Evolutionary conservation across 2,888 invertebrate species (phyloP), one percentile per base, ranked within the genome.

Genomic region (Scaptomyza flava): DNA sequence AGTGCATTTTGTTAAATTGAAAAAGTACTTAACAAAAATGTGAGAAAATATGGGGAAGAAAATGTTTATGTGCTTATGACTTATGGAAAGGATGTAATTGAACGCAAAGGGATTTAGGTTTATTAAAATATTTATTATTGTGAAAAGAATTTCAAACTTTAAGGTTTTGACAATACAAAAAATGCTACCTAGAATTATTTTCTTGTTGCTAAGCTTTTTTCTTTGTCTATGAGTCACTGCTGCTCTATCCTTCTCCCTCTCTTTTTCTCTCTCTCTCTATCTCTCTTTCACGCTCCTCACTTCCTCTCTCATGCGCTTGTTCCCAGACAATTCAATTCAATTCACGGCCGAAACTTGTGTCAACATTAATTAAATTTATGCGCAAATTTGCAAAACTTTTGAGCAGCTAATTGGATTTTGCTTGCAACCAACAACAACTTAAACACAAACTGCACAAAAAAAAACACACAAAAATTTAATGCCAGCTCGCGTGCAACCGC

Each of bases 321-420:
- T n/a, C n/a, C n/a, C 48, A 17, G 36, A 31, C 45, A 53, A 70
- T 79, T 79, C 41, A 79, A 77, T 85, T 79, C 53, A 72, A 76
- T 70, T 76, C 66, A 50, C 54, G 63, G 59, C 60, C 53, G 52
- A 68, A 79, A 64, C 69, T 85, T 82, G 80, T 82, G 82, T 87
- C 82, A 87, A 82, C 87, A 82, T 85, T 87, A 82, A 82, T 82
- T 82, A 87, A 87, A 82, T 87, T 82, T 79, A 68, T 53, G 82
- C 80, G 80, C 80, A 70, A 73, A 84, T 87, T 87, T 73, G 74
- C 72, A 58, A 81, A 89, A 79, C 71, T 87, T 82, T 80, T 82
- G 77, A 87, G 78, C 86, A 79, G 86, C 88, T 89, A 89, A 89
- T 89, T 89, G 88, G 89, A 88, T 88, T 88, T 88, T 61, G 79